Conservation (phyloP, 1,140 invertebrate genomes). For the Parasteatoda tepidariorum region DNA sequence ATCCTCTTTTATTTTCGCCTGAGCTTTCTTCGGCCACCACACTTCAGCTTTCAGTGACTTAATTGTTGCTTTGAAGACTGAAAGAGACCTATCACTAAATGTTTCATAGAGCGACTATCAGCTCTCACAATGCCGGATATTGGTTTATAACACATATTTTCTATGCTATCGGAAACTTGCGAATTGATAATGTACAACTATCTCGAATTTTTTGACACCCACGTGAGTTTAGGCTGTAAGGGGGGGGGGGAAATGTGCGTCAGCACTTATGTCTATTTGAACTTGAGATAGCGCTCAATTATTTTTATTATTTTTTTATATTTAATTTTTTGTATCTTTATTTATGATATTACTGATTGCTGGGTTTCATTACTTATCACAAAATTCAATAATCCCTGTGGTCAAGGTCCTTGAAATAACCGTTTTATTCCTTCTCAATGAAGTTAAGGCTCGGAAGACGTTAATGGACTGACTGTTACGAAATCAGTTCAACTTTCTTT, state of each 20-base stretch:
- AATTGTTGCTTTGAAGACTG: constrained; percentile 7
- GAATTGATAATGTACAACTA: constrained; percentile 21
- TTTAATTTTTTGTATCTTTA: neutral
- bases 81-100: constrained; percentile 26
- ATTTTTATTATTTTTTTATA: constrained; percentile 11
- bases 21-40: too few species aligned
- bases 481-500: too few species aligned
- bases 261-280: constrained; percentile 47
- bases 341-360: neutral
- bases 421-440: too few species aligned
- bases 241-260: constrained; percentile 16
- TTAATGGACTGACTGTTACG: too few species aligned
- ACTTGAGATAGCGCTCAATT: constrained; percentile 24
- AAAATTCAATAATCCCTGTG: neutral
- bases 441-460: too few species aligned
- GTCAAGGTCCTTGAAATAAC: neutral
- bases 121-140: constrained; percentile 27
- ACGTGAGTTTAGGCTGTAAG: constrained; percentile 11
- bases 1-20: too few species aligned
- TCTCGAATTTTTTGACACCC: constrained; percentile 34
- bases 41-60: neutral
- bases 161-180: neutral
- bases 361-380: too few species aligned
- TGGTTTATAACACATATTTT: constrained; percentile 13
- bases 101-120: constrained; percentile 20